Evolutionary conservation across 2,797 vertebrate species (phyloP), one percentile per base, ranked within the genome.

Genomic region (Thaleichthys pacificus): DNA sequence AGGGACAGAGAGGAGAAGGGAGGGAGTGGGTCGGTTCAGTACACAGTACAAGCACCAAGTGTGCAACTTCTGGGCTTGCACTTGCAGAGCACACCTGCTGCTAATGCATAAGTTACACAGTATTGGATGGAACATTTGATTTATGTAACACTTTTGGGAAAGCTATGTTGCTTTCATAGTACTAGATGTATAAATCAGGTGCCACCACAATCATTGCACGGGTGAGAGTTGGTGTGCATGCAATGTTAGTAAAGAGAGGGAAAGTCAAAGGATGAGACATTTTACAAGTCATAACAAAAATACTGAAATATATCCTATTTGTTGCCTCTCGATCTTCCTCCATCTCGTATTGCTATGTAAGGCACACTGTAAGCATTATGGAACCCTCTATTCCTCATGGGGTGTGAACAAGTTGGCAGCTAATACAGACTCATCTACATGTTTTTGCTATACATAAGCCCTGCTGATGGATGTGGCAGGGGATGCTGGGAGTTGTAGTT

Each of bases 401-500:
- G 1, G 19, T 56, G 51, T 19, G 12, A 19, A 14, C 4, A 19
- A 4, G 14, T n/a, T 56, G 51, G 51, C 19, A n/a, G 64, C 64
- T 66, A 8, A 47, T 66, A 26, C 21, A 66, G 30, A n/a, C 35
- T 66, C 11, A 24, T 49, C 24, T 26, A 49, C 21, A 66, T 49
- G 35, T 15, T 38, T 21, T n/a, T 8, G 5, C 11, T 38, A 66
- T 47, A 21, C n/a, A 47, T n/a, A 56, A n/a, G 51, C 35, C 42
- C 19, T 32, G 19, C 19, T 26, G 60, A 28, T 61, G 22, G 26
- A 61, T 14, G 60, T 19, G 8, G 60, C 51, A n/a, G 24, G 17
- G 62, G 54, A 26, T 14, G 8, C 61, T 68, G 56, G 57, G 68
- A 72, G 57, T 64, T 61, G 12, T 32, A 35, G 15, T 66, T 74